Evolutionary conservation across 2,888 invertebrate species (phyloP).

Genomic region (Cecidostiba fungosa): DNA sequence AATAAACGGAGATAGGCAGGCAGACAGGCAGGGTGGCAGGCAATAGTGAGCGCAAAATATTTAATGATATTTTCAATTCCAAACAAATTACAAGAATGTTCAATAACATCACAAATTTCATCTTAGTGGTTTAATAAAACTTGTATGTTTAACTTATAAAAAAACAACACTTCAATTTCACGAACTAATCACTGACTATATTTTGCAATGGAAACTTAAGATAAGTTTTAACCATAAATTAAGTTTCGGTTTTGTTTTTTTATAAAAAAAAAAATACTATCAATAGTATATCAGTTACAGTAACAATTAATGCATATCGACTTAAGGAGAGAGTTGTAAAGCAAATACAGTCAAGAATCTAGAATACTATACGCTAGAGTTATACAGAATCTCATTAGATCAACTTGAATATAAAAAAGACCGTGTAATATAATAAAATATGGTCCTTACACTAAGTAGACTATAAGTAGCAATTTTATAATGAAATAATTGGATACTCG

Average conservation of each 20-base stretch:
- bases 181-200: constrained; percentile 44
- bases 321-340: constrained; percentile 49
- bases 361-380: constrained; percentile 49
- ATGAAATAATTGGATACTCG: constrained; percentile 54
- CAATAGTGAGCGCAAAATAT: constrained; percentile 77
- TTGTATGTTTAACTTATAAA: constrained; percentile 39
- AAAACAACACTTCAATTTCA: constrained; percentile 44
- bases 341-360: constrained; percentile 51
- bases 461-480: constrained; percentile 48
- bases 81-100: constrained; percentile 72
- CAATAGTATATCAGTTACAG: constrained; percentile 43
- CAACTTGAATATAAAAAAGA: constrained; percentile 49
- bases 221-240: constrained; percentile 24
- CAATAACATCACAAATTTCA: constrained; percentile 61
- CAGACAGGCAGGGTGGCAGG: constrained; percentile 76
- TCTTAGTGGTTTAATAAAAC: constrained; percentile 48
- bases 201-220: constrained; percentile 45
- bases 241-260: constrained; percentile 56
- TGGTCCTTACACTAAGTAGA: constrained; percentile 40
- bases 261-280: constrained; percentile 53
- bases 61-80: constrained; percentile 75
- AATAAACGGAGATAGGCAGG: constrained; percentile 67
- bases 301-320: constrained; percentile 51
- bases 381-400: constrained; percentile 54
- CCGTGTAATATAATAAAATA: constrained; percentile 53